Conservation (phyloP, 2,797 vertebrate species). For the Trachurus trachurus region DNA sequence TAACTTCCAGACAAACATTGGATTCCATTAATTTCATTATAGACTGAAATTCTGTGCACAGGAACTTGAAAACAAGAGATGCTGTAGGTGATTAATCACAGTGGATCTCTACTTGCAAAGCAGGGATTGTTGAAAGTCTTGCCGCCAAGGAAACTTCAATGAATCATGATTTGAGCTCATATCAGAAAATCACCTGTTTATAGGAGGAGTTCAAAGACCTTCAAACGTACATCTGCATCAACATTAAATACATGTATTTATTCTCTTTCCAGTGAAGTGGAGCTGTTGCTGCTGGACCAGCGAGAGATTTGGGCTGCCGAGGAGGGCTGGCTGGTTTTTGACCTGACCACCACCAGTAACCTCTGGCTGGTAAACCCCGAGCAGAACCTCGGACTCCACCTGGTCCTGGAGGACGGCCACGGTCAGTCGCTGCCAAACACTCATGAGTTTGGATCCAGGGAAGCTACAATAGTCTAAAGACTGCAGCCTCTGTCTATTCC, state of each 20-base stretch:
- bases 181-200: background rate
- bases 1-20: background rate
- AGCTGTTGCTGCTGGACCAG: constrained; percentile 92
- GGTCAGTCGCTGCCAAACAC: constrained; percentile 84
- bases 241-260: background rate
- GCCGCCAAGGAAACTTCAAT: background rate
- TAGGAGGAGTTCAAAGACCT: background rate
- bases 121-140: background rate
- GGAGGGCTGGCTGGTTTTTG: constrained; percentile 97
- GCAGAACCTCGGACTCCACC: constrained; percentile 93
- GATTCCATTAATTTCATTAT: constrained; percentile 12
- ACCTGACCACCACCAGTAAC: constrained; percentile 94
- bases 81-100: background rate
- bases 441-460: background rate
- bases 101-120: background rate
- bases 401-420: constrained; percentile 89
- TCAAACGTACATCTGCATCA: constrained; percentile 7
- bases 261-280: constrained; percentile 86
- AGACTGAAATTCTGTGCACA: constrained; percentile 29
- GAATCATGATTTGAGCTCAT: background rate
- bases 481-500: constrained; percentile 20
- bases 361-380: constrained; percentile 93
- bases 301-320: constrained; percentile 93
- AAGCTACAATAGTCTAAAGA: background rate
- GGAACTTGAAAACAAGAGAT: constrained; percentile 26